A percentile compares a stretch with the other conserved stretches of the same genome.
phyloP scores from a whole-genome alignment of 1,140 invertebrate species.

The Hetaerina americana region DNA sequence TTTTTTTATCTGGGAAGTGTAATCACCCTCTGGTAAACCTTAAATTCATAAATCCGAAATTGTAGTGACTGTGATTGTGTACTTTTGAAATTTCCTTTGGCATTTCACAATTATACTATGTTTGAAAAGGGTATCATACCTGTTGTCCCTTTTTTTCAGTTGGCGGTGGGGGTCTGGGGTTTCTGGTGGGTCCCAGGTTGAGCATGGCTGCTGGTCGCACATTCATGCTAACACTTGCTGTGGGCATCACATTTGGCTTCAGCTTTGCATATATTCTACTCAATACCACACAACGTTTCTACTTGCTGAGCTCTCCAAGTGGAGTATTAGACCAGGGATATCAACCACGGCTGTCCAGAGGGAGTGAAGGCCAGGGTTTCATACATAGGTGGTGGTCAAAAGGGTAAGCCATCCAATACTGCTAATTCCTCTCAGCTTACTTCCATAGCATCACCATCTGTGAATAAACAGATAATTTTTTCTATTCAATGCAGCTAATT shows the following conservation, averaged over 20 bases:
- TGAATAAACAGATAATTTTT: too few relatives aligned
- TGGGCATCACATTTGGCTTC: conserved; percentile 29
- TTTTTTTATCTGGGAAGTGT: too few relatives aligned
- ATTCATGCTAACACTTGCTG: conserved; percentile 12
- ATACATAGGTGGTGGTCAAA: too few relatives aligned
- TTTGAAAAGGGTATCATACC: background rate
- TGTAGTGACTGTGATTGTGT: too few relatives aligned
- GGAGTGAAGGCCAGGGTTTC: background rate
- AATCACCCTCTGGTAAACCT: too few relatives aligned
- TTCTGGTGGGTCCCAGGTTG: background rate
- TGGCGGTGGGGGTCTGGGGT: background rate
- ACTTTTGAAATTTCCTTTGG: too few relatives aligned
- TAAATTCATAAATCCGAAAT: too few relatives aligned
- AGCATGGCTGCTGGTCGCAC: conserved; percentile 7
- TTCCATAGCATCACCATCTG: too few relatives aligned
- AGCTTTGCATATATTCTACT: conserved; percentile 30
- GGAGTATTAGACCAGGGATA: background rate
- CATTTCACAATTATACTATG: too few relatives aligned
- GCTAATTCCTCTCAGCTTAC: too few relatives aligned
- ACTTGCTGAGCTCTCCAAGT: background rate
- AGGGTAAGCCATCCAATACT: too few relatives aligned
- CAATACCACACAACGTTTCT: conserved; percentile 12
- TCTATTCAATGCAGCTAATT: too few relatives aligned
- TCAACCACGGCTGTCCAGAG: background rate
- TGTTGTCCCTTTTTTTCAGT: background rate